Conservation (phyloP, 2,113 vertebrate genomes). For the Platanista minor region DNA sequence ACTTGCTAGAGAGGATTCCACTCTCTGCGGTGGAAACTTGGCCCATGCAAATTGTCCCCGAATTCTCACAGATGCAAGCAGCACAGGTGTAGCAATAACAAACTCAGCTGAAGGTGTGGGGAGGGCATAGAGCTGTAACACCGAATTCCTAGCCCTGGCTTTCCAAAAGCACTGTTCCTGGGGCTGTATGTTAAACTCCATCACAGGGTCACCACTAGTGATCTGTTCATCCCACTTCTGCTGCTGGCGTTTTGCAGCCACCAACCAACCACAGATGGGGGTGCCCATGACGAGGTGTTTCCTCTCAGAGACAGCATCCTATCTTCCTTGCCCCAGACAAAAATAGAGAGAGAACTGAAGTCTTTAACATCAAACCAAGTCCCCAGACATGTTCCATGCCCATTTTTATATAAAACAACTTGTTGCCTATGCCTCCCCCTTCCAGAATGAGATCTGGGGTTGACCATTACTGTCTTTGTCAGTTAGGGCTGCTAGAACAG, state of each 20-base stretch:
- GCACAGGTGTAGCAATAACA: not conserved
- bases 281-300: rapidly evolving
- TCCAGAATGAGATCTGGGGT: not conserved
- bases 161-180: not conserved
- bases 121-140: rapidly evolving
- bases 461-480: too few relatives aligned
- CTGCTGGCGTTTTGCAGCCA: not conserved
- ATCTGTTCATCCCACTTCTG: not conserved
- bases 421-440: not conserved
- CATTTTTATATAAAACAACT: rapidly evolving
- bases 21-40: not conserved
- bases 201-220: rapidly evolving
- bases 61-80: not conserved
- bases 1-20: not conserved
- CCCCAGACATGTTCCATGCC: too few relatives aligned
- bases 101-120: rapidly evolving
- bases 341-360: not conserved
- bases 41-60: too few relatives aligned
- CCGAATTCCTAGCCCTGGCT: not conserved
- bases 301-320: too few relatives aligned
- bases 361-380: too few relatives aligned
- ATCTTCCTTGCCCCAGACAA: not conserved
- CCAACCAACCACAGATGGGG: not conserved
- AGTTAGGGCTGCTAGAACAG: too few relatives aligned
- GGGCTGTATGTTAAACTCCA: not conserved